Conservation (phyloP, 2,113 vertebrate species). For the Bufo gargarizans region DNA sequence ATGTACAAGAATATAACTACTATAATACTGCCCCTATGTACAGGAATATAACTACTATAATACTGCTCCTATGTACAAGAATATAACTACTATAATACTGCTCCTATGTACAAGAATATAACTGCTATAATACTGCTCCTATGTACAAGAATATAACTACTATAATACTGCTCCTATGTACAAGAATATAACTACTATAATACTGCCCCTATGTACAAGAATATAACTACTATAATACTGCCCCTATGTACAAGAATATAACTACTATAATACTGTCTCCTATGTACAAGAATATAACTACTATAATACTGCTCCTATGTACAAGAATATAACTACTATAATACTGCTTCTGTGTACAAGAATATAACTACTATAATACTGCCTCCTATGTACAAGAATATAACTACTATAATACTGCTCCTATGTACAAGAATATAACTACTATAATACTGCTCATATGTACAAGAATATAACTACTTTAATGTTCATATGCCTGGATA, state of each 20-base stretch:
- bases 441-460: no score
- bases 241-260: no score
- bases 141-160: background rate
- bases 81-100: background rate
- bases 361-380: slow-evolving; percentile 7
- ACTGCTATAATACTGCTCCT: background rate
- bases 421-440: no score
- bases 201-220: background rate
- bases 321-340: background rate
- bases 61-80: no score
- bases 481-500: no score
- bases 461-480: background rate
- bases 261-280: no score
- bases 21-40: no score
- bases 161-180: background rate
- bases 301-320: no score
- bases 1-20: no score
- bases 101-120: background rate
- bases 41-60: no score
- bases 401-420: background rate
- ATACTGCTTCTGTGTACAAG: background rate
- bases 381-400: background rate
- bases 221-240: background rate
- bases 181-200: background rate
- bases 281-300: no score